phyloP scores from a whole-genome alignment of 2,888 invertebrate species.

The Mayetiola destructor region DNA sequence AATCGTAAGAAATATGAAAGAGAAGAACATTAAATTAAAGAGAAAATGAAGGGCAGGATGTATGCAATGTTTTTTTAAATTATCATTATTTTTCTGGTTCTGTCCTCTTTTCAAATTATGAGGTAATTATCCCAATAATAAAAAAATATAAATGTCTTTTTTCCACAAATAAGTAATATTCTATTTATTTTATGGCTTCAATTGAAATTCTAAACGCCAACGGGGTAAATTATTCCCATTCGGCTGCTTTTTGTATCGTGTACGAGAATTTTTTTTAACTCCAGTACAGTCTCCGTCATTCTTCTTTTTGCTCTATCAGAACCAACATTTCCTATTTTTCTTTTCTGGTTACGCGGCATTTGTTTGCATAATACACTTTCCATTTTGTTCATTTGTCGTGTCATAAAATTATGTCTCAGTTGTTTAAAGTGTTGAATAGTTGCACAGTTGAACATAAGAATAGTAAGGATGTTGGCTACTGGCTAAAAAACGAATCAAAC shows the following conservation, averaged over 20 bases:
- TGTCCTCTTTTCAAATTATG: background rate
- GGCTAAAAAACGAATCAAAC: too few relatives aligned
- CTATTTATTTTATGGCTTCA: background rate
- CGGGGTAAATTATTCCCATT: background rate
- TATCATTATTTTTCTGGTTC: background rate
- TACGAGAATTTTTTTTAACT: background rate
- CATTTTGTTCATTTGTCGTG: background rate
- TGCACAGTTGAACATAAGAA: too few relatives aligned
- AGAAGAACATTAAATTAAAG: too few relatives aligned
- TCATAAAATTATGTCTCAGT: background rate
- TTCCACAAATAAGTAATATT: too few relatives aligned
- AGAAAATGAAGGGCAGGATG: too few relatives aligned
- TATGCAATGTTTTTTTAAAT: background rate
- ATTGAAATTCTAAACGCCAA: background rate
- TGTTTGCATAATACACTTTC: background rate
- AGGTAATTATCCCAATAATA: slow-evolving; percentile 3
- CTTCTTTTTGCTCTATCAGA: too few relatives aligned
- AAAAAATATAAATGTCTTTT: too few relatives aligned
- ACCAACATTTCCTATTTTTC: too few relatives aligned
- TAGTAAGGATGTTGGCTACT: too few relatives aligned
- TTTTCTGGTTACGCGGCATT: too few relatives aligned
- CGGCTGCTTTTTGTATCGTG: background rate
- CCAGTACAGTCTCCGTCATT: slow-evolving; percentile 2
- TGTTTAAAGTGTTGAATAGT: too few relatives aligned
- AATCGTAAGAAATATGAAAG: background rate